Evolutionary conservation across 2,113 vertebrate genomes (phyloP), one percentile per base, ranked within the genome.

Genomic region (Triplophysa tibetana): DNA sequence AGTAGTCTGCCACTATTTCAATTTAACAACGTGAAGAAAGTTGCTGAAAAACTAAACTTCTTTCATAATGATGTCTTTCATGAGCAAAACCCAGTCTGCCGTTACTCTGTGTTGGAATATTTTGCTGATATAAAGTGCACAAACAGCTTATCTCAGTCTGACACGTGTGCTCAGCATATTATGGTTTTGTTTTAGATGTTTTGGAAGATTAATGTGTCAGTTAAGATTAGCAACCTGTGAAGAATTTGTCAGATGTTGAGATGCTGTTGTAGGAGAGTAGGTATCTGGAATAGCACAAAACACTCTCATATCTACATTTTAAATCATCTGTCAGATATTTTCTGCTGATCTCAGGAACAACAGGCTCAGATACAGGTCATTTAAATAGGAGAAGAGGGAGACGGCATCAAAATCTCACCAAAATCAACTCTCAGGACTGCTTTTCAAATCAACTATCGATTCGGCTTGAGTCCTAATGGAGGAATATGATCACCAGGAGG

Each of bases 401-500:
- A 85, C 83, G 75, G 81, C 75, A 54, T 68, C 70, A 19, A 74
- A 73, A 79, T 81, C 72, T 87, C 88, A 89, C 89, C 85, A 91
- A 86, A 38, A 38, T 38, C 33, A 38, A 38, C 33, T 38, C 6
- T 90, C 89, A 90, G 87, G 60, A 83, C 86, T 83, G 83, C 86
- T 88, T 93, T 92, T 89, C 88, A 88, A 91, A 74, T 54, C 91
- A 90, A 90, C 88, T 91, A 93, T 93, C 65, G 90, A 92, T 92
- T 92, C 87, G 85, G 86, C 89, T 87, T 82, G 72, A 64, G 78
- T 85, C 86, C 86, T 91, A 90, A 92, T 90, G 90, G 86, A 90
- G 89, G 89, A 81, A 83, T 89, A 91, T 93, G 91, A 93, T 90
- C 88, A 89, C 83, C 86, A 66, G 58, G 85, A 89, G 89, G 90